Evolutionary conservation across 2,113 vertebrate genomes (phyloP).

Genomic region (Hyperopisus bebe): DNA sequence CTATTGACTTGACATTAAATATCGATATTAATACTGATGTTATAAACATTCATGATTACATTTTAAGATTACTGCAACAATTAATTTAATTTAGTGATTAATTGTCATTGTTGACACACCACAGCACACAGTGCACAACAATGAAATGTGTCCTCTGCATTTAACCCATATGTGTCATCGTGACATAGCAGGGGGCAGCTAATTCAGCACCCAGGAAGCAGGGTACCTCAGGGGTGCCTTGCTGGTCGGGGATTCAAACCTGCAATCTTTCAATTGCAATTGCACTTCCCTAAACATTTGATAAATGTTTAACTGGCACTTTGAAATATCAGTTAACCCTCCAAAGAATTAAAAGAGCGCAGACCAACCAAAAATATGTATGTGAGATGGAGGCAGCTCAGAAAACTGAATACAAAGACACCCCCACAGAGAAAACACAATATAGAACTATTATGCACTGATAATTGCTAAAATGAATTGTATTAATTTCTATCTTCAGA

Average conservation of each 20-base stretch:
- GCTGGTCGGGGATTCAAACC: neutral
- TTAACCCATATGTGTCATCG: too few species aligned
- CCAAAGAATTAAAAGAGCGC: neutral
- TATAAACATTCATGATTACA: neutral
- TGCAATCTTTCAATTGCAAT: too few species aligned
- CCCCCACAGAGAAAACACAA: neutral
- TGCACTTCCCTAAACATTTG: neutral
- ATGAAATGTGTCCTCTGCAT: too few species aligned
- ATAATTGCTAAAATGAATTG: neutral
- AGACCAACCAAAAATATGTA: neutral
- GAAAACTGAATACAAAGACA: neutral
- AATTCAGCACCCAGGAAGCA: too few species aligned
- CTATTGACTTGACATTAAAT: neutral
- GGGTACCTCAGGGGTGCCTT: too few species aligned
- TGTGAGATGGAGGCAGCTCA: neutral
- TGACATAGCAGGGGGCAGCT: too few species aligned
- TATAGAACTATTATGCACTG: neutral
- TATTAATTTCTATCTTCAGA: neutral
- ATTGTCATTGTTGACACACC: too few species aligned
- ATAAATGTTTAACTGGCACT: neutral
- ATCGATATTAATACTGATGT: neutral
- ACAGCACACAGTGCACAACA: too few species aligned
- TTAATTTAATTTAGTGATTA: neutral
- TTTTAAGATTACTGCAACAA: neutral
- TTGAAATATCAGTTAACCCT: neutral